phyloP scores from a whole-genome alignment of 2,797 vertebrate genomes.

The Artibeus jamaicensis region DNA sequence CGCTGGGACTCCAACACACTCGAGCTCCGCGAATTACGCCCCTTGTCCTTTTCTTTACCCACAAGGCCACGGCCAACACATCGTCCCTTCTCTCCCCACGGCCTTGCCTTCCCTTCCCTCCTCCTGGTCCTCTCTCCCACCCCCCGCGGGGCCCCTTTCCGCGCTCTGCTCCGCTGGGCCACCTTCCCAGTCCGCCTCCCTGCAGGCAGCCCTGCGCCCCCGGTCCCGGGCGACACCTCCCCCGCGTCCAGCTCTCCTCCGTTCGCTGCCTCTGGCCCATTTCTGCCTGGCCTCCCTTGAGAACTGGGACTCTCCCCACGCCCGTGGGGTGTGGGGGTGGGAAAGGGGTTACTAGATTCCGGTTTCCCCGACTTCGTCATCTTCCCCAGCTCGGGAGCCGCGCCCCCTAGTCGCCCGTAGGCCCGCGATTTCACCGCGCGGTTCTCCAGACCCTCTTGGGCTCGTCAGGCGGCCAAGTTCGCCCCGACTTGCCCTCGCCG shows the following conservation, averaged over 20 bases:
- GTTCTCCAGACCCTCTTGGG: neutral
- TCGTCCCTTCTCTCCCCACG: neutral
- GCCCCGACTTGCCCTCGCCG: neutral
- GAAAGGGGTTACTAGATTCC: neutral
- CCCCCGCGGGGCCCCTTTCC: neutral
- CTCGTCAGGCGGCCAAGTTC: constrained; percentile 47
- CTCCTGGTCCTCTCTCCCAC: neutral
- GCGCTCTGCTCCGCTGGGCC: neutral
- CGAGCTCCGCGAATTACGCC: neutral
- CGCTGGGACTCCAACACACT: neutral
- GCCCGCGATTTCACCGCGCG: neutral
- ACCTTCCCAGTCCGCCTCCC: neutral
- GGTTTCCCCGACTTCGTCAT: neutral
- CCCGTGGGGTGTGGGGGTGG: neutral
- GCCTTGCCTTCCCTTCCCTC: neutral
- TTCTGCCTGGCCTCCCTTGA: neutral
- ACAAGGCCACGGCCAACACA: neutral
- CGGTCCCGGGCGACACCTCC: neutral
- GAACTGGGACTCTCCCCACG: neutral
- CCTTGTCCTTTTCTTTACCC: neutral
- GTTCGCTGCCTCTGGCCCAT: neutral
- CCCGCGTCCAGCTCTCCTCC: neutral
- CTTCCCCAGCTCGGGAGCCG: neutral
- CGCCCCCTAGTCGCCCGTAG: constrained; percentile 36
- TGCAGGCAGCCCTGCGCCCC: neutral